Conservation (phyloP, 2,888 invertebrate species). For the Protodeltote pygarga region DNA sequence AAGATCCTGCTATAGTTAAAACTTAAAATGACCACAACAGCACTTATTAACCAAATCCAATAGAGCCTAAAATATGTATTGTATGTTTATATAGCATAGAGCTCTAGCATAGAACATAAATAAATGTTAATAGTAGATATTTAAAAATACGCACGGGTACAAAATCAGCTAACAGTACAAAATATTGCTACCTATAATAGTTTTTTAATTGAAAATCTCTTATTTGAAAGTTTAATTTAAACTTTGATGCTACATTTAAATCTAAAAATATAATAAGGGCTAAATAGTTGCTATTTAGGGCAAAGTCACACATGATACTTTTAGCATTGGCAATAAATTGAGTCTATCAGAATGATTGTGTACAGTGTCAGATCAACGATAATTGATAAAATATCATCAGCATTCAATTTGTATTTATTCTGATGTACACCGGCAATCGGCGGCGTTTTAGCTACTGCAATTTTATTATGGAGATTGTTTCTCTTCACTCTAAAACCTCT, state of each 20-base stretch:
- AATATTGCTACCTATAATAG: slow-evolving; percentile 3
- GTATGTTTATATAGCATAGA: slow-evolving; percentile 1
- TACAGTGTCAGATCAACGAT: too few relatives aligned
- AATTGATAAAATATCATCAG: too few relatives aligned
- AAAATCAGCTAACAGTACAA: slow-evolving; percentile 17
- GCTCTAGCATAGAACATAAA: too few relatives aligned
- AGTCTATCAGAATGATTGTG: too few relatives aligned
- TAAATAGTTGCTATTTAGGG: slow-evolving; percentile 23
- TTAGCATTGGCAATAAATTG: too few relatives aligned
- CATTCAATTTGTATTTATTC: too few relatives aligned
- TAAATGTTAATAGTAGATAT: too few relatives aligned
- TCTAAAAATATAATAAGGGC: slow-evolving; percentile 15
- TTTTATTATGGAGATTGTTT: too few relatives aligned
- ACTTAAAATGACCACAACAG: slow-evolving; percentile 33
- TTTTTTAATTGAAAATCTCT: slow-evolving; percentile 2
- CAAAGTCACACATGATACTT: too few relatives aligned
- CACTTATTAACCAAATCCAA: slow-evolving; percentile 25
- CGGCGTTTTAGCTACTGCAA: too few relatives aligned
- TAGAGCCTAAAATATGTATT: background rate
- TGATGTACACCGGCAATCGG: too few relatives aligned
- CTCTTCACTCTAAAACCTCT: too few relatives aligned
- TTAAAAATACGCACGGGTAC: slow-evolving; percentile 13
- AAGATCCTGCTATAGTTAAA: slow-evolving; percentile 24
- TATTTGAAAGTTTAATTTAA: slow-evolving; percentile 10
- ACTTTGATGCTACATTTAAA: slow-evolving; percentile 31